Base-by-base conservation (phyloP, 2,888 invertebrate species). In the Drosophila anomelani region DNA sequence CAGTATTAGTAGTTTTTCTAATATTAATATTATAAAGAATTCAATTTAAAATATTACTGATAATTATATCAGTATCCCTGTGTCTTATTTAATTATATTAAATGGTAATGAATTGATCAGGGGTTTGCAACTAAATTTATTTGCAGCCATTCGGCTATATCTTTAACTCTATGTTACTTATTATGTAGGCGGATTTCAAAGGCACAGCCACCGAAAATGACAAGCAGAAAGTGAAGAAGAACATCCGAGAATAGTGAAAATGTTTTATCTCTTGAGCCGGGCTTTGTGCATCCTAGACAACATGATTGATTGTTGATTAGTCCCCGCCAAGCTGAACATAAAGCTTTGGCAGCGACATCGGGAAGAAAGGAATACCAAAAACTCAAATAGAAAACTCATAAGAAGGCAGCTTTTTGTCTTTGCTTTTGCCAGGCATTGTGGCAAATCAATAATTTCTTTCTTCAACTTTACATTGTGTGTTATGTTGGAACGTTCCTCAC, bases 301-400 rank as follows among this genome's bases (percentile, higher is more conserved):
- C 57, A 77, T 85, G 85, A 85, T 85, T 86, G 85, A 88, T 85
- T 84, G 80, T 81, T 88, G 87, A 88, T 86, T 88, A 81, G 84
- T 34, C 15, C 32, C 12, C 38, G 7, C n/a, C 15, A 29, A 17
- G 29, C 49, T 53, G 70, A 80, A 85, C 78, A 73, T 69, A 74
- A 76, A 69, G 78, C 57, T 62, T 68, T 69, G 43, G 15, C 32
- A 23, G 46, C 29, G 44, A 17, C 61, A 44, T 9, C 23, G 32
- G 36, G 29, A 3, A 17, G 61, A 12, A 29, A 20, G 8, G 12
- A 53, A 34, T 10, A 15, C 51, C 34, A 53, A 53, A 51, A 83
- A 81, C 87, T 79, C 78, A 87, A 85, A 81, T 85, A 76, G 72
- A 79, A 70, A 82, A 68, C 69, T 68, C 46, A 15, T 26, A 63